Conservation (phyloP, 2,113 vertebrate species). For the Takifugu bimaculatus region DNA sequence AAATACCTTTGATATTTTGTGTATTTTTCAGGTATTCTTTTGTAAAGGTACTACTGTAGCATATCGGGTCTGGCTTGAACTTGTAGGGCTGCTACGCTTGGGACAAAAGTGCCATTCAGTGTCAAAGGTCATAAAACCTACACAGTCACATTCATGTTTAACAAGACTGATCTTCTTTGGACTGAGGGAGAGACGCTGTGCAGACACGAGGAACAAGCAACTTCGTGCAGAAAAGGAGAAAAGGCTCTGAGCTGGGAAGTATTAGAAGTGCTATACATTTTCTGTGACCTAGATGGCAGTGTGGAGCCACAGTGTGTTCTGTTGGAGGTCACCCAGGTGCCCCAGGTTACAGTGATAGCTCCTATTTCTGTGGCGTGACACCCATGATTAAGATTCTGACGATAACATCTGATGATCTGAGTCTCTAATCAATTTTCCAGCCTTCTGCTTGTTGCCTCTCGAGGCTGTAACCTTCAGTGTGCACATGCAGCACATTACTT, state of each 20-base stretch:
- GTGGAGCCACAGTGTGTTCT: slow-evolving; percentile 37
- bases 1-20: too few species aligned
- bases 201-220: too few species aligned
- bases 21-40: too few species aligned
- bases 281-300: slow-evolving; percentile 58
- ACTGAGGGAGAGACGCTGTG: too few species aligned
- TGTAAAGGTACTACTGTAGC: too few species aligned
- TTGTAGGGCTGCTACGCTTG: too few species aligned
- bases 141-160: too few species aligned
- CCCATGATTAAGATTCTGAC: slow-evolving; percentile 42
- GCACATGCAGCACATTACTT: slow-evolving; percentile 39
- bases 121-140: too few species aligned
- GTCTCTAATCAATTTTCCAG: slow-evolving; percentile 40
- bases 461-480: slow-evolving; percentile 51
- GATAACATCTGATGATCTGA: slow-evolving; percentile 55
- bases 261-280: not conserved
- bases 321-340: slow-evolving; percentile 1
- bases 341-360: slow-evolving; percentile 7
- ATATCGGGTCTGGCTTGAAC: too few species aligned
- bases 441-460: slow-evolving; percentile 24
- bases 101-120: too few species aligned
- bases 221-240: too few species aligned
- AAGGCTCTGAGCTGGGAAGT: not conserved
- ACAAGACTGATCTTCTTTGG: too few species aligned
- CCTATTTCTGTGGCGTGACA: slow-evolving; percentile 16